Conservation (phyloP, 2,797 vertebrate species). For the Setipinna tenuifilis region DNA sequence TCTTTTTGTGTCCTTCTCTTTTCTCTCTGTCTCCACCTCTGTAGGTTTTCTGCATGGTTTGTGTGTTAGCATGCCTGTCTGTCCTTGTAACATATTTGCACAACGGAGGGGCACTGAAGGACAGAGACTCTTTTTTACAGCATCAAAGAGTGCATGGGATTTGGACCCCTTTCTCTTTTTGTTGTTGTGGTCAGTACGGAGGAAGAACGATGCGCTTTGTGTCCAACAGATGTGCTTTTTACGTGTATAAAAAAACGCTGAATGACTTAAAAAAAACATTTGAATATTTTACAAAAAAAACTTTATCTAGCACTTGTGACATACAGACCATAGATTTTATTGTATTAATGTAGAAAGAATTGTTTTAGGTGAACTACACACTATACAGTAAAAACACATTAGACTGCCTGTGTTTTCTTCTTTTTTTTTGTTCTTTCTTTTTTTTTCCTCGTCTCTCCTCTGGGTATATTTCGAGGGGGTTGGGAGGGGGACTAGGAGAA, state of each 20-base stretch:
- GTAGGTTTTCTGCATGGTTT: conserved; percentile 72
- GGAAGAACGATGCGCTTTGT: conserved; percentile 61
- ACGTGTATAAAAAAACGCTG: conserved; percentile 59
- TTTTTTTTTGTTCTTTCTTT: conserved; percentile 32
- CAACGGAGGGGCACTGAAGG: conserved; percentile 75
- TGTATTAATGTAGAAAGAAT: conserved; percentile 86
- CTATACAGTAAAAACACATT: conserved; percentile 65
- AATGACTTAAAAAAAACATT: conserved; percentile 48
- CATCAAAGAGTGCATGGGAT: conserved; percentile 53
- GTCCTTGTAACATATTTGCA: conserved; percentile 74
- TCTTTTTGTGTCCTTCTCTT: conserved; percentile 34
- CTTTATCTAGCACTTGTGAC: conserved; percentile 87
- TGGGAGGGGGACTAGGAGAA: conserved; percentile 55
- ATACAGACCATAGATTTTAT: conserved; percentile 79
- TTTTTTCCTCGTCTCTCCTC: conserved; percentile 35
- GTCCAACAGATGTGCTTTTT: conserved; percentile 68
- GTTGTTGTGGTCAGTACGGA: conserved; percentile 54
- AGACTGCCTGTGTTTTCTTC: conserved; percentile 68
- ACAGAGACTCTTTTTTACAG: conserved; percentile 65
- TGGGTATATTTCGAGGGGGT: conserved; percentile 64
- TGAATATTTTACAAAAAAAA: conserved; percentile 69
- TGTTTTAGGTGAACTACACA: conserved; percentile 78
- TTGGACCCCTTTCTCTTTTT: conserved; percentile 48
- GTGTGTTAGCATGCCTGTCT: conserved; percentile 73
- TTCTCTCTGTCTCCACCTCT: conserved; percentile 45